A percentile compares a stretch with the other conserved stretches of the same genome.
phyloP scores from a whole-genome alignment of 2,797 vertebrate genomes.

The Serranus cabrilla region DNA sequence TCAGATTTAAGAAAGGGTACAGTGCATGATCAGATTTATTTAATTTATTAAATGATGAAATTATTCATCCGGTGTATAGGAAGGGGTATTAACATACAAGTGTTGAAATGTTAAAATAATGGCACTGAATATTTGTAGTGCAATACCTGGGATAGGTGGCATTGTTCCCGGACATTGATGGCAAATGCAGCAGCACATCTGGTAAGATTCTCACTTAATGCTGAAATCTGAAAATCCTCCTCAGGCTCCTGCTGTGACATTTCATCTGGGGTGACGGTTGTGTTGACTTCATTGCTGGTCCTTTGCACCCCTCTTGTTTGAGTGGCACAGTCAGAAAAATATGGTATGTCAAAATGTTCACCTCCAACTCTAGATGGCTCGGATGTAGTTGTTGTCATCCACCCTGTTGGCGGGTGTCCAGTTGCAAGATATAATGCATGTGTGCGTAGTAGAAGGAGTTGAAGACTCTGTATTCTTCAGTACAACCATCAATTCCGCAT shows the following conservation, averaged over 20 bases:
- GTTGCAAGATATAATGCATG: constrained; percentile 34
- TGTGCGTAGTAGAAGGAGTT: constrained; percentile 51
- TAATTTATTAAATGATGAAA: neutral
- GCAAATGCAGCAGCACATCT: constrained; percentile 21
- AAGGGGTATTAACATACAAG: too few species aligned
- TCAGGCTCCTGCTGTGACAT: neutral
- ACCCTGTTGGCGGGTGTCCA: constrained; percentile 1
- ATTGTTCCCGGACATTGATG: neutral
- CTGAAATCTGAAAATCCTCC: neutral
- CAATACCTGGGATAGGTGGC: too few species aligned
- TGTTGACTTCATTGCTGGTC: neutral
- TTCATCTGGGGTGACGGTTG: neutral
- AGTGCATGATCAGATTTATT: too few species aligned
- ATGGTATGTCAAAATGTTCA: neutral
- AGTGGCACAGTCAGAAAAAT: constrained; percentile 1
- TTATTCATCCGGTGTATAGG: too few species aligned
- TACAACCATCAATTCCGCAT: constrained; percentile 57
- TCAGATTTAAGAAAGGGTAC: too few species aligned
- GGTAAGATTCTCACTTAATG: neutral
- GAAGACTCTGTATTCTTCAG: neutral
- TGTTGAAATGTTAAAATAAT: neutral
- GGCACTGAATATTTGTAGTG: too few species aligned
- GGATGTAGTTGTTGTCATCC: neutral
- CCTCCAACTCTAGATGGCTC: neutral
- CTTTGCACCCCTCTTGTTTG: neutral